A percentile compares a stretch with the other conserved stretches of the same genome.
These are phyloP conservation scores for Drosophila carrolli DNA, from an alignment of 1,140 invertebrate genomes.

Conservation along the genomic window DNA sequence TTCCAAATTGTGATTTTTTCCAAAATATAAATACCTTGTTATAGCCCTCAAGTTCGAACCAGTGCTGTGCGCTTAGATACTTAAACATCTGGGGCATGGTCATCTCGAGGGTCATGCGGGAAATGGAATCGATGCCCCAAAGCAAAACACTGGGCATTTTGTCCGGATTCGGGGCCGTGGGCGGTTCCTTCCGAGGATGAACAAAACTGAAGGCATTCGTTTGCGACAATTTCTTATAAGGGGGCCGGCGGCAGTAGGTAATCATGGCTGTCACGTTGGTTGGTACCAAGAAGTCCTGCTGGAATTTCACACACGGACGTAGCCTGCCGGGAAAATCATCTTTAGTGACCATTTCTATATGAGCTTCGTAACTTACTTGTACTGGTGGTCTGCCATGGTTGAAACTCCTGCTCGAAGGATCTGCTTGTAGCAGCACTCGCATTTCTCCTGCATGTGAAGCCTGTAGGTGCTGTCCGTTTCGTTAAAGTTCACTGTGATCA, in stretches of 20 bases:
- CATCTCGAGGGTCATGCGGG: conserved; percentile 84
- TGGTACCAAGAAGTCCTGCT: conserved; percentile 60
- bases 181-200: conserved; percentile 31
- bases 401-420: conserved; percentile 80
- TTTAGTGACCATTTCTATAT: neutral
- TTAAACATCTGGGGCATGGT: conserved; percentile 63
- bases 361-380: conserved; percentile 79
- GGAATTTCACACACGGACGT: conserved; percentile 42
- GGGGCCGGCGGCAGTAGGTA: conserved; percentile 49
- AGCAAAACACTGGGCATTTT: conserved; percentile 62
- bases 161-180: neutral
- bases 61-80: conserved; percentile 52
- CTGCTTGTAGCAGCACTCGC: conserved; percentile 86
- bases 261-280: conserved; percentile 51
- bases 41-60: conserved; percentile 70
- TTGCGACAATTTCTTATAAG: conserved; percentile 34
- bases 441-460: conserved; percentile 56
- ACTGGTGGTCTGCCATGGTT: conserved; percentile 83
- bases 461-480: conserved; percentile 31
- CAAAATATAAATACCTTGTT: conserved; percentile 61
- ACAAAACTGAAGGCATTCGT: conserved; percentile 69
- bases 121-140: conserved; percentile 77
- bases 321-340: conserved; percentile 33
- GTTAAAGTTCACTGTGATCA: conserved; percentile 85
- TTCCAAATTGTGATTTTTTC: no score